Conservation (phyloP, 2,797 vertebrate species). For the Sternarchorhynchus goeldii region DNA sequence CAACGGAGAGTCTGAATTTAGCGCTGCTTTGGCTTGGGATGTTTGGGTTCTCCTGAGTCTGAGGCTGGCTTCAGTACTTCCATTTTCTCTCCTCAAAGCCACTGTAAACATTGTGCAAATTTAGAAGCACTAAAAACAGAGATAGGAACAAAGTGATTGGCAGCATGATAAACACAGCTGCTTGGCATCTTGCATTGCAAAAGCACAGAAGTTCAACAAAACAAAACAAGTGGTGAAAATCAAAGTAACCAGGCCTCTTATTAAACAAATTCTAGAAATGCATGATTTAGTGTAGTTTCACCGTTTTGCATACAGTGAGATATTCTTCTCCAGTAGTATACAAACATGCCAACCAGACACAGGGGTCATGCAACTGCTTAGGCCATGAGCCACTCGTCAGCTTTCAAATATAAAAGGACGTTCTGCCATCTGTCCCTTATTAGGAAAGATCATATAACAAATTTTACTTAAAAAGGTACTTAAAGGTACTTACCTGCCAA, state of each 20-base stretch:
- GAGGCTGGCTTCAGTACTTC: neutral
- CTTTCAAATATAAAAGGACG: neutral
- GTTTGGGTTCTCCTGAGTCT: constrained; percentile 44
- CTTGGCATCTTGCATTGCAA: constrained; percentile 29
- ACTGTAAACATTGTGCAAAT: constrained; percentile 48
- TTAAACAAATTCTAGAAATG: constrained; percentile 2
- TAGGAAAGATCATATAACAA: constrained; percentile 2
- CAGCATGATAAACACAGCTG: constrained; percentile 54
- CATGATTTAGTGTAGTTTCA: constrained; percentile 16
- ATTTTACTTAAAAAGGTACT: neutral
- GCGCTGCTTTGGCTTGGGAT: constrained; percentile 14
- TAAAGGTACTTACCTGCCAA: neutral
- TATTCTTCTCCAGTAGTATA: constrained; percentile 6
- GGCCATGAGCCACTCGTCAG: neutral
- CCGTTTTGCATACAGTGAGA: constrained; percentile 5
- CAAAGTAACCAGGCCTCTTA: constrained; percentile 27
- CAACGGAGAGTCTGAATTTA: constrained; percentile 41
- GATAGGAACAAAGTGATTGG: constrained; percentile 30
- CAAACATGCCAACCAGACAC: neutral
- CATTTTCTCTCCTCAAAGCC: constrained; percentile 30
- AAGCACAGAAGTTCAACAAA: constrained; percentile 37
- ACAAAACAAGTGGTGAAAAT: constrained; percentile 29
- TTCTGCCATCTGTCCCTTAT: neutral
- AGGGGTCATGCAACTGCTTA: neutral
- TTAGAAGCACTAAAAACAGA: constrained; percentile 53